Base-by-base conservation (phyloP, 2,888 invertebrate genomes). In the Salticus scenicus region DNA sequence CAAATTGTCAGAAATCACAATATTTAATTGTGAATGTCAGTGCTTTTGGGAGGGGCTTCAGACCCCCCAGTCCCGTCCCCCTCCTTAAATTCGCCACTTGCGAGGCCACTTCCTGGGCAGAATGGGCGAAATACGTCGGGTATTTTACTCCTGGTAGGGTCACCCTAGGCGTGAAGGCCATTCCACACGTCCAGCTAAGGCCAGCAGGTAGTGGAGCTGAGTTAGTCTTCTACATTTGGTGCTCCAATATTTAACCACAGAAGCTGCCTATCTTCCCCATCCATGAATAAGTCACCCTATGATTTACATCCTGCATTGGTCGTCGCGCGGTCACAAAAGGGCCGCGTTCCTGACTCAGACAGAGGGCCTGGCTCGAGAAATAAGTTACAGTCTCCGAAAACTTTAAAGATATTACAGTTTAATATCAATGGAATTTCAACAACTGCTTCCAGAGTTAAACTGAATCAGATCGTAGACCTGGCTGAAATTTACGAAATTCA, bases 221-320 rank as follows among this genome's bases (percentile, higher is more conserved):
- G 24, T 24, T 24, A 57, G 24, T 57, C 57, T 57, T 57, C 24
- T 12, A 57, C 57, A 20, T 7, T 17, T 24, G 20, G 24, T 1
- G 20, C 57, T 57, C 24, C 24, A 24, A 24, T 24, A 17, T 14
- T 14, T 2, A 14, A 41, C 30, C 24, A 71, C 47, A 17, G 71
- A 71, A 71, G 71, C 71, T 71, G 71, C 47, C 1, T 28, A 7
- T 47, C n/a, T 47, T 28, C 71, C 71, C 47, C 71, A 70, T 70
- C 70, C 41, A 70, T 70, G 70, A 70, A 70, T 5, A 70, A 1
- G 12, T 5, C n/a, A 8, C 1, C 0, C 41, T 12, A 17, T n/a
- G 0, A 4, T n/a, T 33, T 69, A n/a, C 67, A 69, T 69, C 2
- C 31, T 69, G 67, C 67, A n/a, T 10, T 33, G 67, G 17, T 63